A percentile compares a stretch with the other conserved stretches of the same genome.
phyloP scores from a whole-genome alignment of 1,140 invertebrate species.

The Ceratoteleas bidentatus region DNA sequence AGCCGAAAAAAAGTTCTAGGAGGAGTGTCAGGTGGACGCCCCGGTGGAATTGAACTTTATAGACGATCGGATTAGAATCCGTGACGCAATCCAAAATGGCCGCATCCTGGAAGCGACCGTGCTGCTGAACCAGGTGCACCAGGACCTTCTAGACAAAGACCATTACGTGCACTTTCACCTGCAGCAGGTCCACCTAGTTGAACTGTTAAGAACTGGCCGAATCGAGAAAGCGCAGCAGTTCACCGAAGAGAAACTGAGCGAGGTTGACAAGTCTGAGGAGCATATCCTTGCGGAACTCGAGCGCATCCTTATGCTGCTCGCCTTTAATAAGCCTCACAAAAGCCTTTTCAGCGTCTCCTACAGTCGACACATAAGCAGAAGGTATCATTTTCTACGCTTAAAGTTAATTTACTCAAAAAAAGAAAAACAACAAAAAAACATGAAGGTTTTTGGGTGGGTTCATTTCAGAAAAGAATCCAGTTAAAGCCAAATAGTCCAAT shows the following conservation, averaged over 20 bases:
- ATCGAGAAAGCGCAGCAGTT: slow-evolving; percentile 97
- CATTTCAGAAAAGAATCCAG: too few species aligned
- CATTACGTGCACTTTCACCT: slow-evolving; percentile 97
- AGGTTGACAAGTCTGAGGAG: slow-evolving; percentile 94
- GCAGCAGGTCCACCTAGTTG: slow-evolving; percentile 97
- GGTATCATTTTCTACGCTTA: too few species aligned
- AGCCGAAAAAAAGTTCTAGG: slow-evolving; percentile 97
- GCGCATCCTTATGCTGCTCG: slow-evolving; percentile 94
- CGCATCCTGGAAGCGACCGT: slow-evolving; percentile 95
- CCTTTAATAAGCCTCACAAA: slow-evolving; percentile 97
- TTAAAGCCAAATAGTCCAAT: too few species aligned
- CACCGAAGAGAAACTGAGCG: slow-evolving; percentile 95
- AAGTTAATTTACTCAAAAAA: too few species aligned
- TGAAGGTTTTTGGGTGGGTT: too few species aligned
- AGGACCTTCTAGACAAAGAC: slow-evolving; percentile 95
- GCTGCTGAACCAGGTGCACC: slow-evolving; percentile 96
- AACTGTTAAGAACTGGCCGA: slow-evolving; percentile 93
- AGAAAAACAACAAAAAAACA: too few species aligned
- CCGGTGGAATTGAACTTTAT: slow-evolving; percentile 93
- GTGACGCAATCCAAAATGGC: slow-evolving; percentile 96
- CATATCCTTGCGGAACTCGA: slow-evolving; percentile 89
- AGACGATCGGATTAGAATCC: slow-evolving; percentile 96
- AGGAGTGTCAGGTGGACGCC: slow-evolving; percentile 94
- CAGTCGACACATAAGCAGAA: slow-evolving; percentile 96
- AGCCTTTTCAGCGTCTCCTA: slow-evolving; percentile 97